phyloP scores from a whole-genome alignment of 2,888 invertebrate genomes.

The Lasioglossum malachurum region DNA sequence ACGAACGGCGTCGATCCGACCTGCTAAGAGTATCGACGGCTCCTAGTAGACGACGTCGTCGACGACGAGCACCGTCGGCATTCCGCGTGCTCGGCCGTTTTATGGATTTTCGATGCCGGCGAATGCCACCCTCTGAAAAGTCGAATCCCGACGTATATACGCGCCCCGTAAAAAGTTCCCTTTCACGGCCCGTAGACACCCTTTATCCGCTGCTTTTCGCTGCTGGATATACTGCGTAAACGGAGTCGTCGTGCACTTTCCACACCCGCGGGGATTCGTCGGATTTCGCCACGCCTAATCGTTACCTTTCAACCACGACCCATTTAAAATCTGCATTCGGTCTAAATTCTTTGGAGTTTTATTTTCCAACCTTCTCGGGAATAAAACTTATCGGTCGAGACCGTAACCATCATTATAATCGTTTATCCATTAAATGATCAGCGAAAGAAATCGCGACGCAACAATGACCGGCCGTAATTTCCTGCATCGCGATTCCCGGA shows the following conservation, averaged over 20 bases:
- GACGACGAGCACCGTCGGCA: constrained; percentile 42
- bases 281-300: neutral
- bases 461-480: neutral
- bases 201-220: constrained; percentile 58
- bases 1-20: constrained; percentile 44
- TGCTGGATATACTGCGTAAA: constrained; percentile 48
- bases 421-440: too few relatives aligned
- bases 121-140: constrained; percentile 60
- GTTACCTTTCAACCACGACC: neutral
- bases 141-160: constrained; percentile 47
- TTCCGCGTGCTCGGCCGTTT: constrained; percentile 56
- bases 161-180: constrained; percentile 53
- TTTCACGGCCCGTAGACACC: constrained; percentile 60
- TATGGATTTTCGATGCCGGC: constrained; percentile 70
- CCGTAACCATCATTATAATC: too few relatives aligned
- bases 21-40: constrained; percentile 59
- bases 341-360: neutral
- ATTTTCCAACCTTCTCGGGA: too few relatives aligned
- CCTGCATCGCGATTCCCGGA: neutral
- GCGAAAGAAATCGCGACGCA: neutral
- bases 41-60: constrained; percentile 30
- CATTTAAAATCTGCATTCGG: neutral
- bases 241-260: constrained; percentile 18
- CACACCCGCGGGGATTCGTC: neutral
- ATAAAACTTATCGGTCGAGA: too few relatives aligned